A percentile compares a stretch with the other conserved stretches of the same genome.
Conservation (phyloP, 2,113 vertebrate genomes). For the Myotis yumanensis region DNA sequence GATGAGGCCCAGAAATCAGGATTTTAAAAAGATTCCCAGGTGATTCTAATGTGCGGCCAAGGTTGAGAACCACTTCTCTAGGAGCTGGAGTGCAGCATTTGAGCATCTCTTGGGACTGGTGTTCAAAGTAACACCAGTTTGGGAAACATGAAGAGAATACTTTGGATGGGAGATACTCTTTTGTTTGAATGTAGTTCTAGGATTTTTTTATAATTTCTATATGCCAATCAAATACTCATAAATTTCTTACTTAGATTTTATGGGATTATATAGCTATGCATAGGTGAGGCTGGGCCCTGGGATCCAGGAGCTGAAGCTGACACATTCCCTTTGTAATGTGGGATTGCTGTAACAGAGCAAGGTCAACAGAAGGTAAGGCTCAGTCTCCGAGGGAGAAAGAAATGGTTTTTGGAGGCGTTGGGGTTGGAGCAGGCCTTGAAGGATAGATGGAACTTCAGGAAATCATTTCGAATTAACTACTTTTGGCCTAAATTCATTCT, state of each 20-base stretch:
- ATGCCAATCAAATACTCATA: background rate
- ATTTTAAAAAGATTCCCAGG: too few relatives aligned
- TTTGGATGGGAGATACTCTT: background rate
- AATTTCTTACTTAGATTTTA: background rate
- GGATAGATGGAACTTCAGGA: background rate
- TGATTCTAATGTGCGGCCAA: too few relatives aligned
- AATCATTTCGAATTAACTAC: background rate
- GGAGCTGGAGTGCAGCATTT: background rate
- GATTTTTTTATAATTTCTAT: background rate
- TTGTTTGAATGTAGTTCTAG: background rate
- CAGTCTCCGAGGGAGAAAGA: background rate
- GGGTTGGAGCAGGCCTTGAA: background rate
- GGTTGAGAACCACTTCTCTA: background rate
- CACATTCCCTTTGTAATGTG: background rate
- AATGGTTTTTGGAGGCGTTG: background rate
- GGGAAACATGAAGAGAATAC: background rate
- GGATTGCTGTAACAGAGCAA: background rate
- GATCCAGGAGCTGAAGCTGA: background rate
- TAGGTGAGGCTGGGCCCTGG: background rate
- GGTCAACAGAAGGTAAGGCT: background rate
- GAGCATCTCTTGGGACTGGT: too few relatives aligned
- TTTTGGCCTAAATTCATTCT: background rate
- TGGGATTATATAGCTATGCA: background rate
- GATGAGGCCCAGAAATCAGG: too few relatives aligned
- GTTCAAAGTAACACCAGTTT: background rate